Evolutionary conservation across 2,797 vertebrate species (phyloP).

Genomic region (Typhlichthys eigenmanni): DNA sequence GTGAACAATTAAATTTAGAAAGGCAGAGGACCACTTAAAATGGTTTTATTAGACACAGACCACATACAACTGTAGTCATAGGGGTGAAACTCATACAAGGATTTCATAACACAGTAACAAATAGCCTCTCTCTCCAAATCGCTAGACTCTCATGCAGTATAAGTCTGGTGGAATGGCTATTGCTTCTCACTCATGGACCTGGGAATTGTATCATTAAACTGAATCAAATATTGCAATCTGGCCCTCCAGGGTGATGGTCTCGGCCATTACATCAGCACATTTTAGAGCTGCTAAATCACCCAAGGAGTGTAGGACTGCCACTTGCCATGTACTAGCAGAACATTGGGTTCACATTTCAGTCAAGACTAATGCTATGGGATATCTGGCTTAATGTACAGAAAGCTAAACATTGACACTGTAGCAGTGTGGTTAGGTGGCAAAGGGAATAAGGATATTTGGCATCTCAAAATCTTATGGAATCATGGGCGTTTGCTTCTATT

Average conservation of each 20-base stretch:
- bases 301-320: conserved; percentile 3
- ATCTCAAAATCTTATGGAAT: conserved; percentile 7
- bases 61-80: not conserved
- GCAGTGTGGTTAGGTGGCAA: conserved; percentile 2
- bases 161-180: not conserved
- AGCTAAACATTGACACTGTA: conserved; percentile 34
- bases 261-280: conserved; percentile 1
- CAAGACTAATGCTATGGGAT: conserved; percentile 29
- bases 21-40: not conserved
- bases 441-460: conserved; percentile 13
- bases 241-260: not conserved
- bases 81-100: conserved; percentile 3
- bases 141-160: not conserved
- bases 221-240: not conserved
- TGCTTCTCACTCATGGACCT: not conserved
- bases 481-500: conserved; percentile 9
- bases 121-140: not conserved
- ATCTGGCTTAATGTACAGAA: conserved; percentile 34
- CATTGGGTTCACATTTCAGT: conserved; percentile 43
- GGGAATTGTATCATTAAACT: not conserved
- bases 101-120: not conserved
- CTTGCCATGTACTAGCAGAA: conserved; percentile 12
- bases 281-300: conserved; percentile 6
- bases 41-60: not conserved
- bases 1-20: conserved; percentile 2